Base-by-base conservation (phyloP, 30 jellyfish, hydroid and myxozoan genomes). In the Pelagia noctiluca region DNA sequence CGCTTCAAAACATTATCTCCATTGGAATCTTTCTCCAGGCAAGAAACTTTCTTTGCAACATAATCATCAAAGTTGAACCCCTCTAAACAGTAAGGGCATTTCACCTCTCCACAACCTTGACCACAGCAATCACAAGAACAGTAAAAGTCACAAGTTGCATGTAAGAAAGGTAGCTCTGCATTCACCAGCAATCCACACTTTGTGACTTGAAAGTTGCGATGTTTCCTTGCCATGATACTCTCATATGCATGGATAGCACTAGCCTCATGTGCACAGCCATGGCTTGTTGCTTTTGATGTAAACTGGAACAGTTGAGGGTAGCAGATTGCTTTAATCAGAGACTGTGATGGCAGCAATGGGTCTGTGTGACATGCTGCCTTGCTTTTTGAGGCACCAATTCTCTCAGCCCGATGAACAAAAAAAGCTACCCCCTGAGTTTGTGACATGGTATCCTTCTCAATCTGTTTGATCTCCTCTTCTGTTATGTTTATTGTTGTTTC, bases 321-420 rank as follows among this genome's bases (percentile, higher is more conserved):
- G 89, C 78, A 77, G 33, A 77, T 57, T 35, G 89, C n/a, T 61
- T 77, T 77, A 21, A 77, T 77, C 79, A 77, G 37, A 69, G 89
- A 77, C 64, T 77, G 89, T 53, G 89, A 77, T 32, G 89, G 89
- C 89, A 48, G 89, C 18, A 80, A 46, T 53, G 89, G 89, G 69
- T 77, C 48, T 57, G 89, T 53, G 79, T 53, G 78, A 61, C 77
- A 60, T 21, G 89, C 89, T 57, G 89, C 89, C 63, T 53, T 60
- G 79, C 89, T 60, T 57, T 48, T 61, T 10, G 89, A 77, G 50
- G 89, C 82, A 26, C 89, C 81, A 54, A 77, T 54, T 48, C 68
- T 26, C 49, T 81, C 89, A 57, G 89, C 89, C 37, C 89, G 23
- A 61, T 77, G 89, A 53, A 48, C 47, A 61, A 53, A 77, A 75